A percentile compares a stretch with the other conserved stretches of the same genome.
phyloP scores from a whole-genome alignment of 37 sponge, comb jelly and placozoan species.

The Bolinopsis microptera region DNA sequence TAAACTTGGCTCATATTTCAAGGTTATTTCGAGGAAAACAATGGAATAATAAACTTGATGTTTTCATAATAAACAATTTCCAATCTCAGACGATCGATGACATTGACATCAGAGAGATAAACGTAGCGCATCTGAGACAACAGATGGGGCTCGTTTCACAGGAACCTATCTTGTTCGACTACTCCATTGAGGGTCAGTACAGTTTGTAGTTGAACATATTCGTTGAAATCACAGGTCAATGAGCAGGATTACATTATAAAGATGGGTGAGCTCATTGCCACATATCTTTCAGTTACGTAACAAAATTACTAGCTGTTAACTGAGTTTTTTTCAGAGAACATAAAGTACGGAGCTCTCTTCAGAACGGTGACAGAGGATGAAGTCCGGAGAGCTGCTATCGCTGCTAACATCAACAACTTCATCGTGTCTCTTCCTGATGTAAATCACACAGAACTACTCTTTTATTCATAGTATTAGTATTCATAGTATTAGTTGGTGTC shows the following conservation, averaged over 20 bases:
- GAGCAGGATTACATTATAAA: no score
- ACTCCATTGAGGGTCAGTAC: constrained; percentile 70
- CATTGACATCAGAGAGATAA: constrained; percentile 74
- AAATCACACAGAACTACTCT: no score
- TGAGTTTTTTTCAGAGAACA: constrained; percentile 85
- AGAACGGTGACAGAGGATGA: constrained; percentile 85
- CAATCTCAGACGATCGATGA: constrained; percentile 71
- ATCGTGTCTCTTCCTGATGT: constrained; percentile 84
- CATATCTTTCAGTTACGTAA: no score
- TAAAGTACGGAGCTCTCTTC: constrained; percentile 89
- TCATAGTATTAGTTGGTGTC: no score
- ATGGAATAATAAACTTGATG: no score
- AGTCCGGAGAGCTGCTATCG: constrained; percentile 83
- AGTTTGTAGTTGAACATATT: not conserved
- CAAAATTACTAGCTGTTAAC: no score
- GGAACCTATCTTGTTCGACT: constrained; percentile 90
- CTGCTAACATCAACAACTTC: constrained; percentile 95
- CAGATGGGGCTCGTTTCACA: constrained; percentile 93
- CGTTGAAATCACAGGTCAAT: no score
- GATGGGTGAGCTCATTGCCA: no score
- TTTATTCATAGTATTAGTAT: not conserved
- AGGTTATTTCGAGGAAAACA: no score
- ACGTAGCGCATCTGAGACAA: constrained; percentile 80
- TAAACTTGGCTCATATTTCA: no score
- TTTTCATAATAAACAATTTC: no score